Base-by-base conservation (phyloP, 53 echinoderm and acorn worm genomes). In the Paracentrotus lividus region DNA sequence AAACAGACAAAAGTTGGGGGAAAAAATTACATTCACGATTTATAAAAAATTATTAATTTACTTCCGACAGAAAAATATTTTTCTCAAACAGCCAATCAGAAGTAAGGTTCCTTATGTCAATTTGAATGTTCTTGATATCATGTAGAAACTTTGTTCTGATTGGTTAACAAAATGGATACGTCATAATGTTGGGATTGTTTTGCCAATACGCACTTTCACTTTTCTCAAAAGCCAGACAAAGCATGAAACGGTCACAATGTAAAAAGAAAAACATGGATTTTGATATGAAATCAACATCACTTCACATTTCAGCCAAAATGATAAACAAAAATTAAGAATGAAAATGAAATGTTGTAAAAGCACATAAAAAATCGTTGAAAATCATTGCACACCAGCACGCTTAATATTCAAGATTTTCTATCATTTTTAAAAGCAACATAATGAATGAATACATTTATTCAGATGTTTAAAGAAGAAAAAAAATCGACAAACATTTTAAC, bases 191-290 rank as follows among this genome's bases (percentile, higher is more conserved):
- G 44, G 45, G n/a, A 45, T n/a, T 3, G 47, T n/a, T n/a, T n/a
- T 45, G 44, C 47, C 81, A 8, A 81, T 26, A 40, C 40, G 16
- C 40, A 38, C 72, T 16, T 72, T 40, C n/a, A n/a, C n/a, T 72
- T 40, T 16, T 72, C 15, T 72, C 72, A 72, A 15, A 40, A 72
- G 72, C 40, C 44, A 81, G 12, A 2, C 26, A n/a, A 81, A 81
- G 81, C 47, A 47, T 49, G 81, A 81, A 78, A 81, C 81, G 47
- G 47, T 81, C 47, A 20, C n/a, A n/a, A 49, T 81, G 26, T n/a
- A 12, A 81, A n/a, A n/a, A n/a, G n/a, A n/a, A n/a, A 72, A 36
- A 72, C 72, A 72, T 40, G 72, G 18, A 6, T 51, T 68, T 65
- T 34, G 34, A 1, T 23, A 29, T 24, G 31, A 90, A 90, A 42